Evolutionary conservation across 2,888 invertebrate species (phyloP), one percentile per base, ranked within the genome.

Genomic region (Agonopterix subpropinquella): DNA sequence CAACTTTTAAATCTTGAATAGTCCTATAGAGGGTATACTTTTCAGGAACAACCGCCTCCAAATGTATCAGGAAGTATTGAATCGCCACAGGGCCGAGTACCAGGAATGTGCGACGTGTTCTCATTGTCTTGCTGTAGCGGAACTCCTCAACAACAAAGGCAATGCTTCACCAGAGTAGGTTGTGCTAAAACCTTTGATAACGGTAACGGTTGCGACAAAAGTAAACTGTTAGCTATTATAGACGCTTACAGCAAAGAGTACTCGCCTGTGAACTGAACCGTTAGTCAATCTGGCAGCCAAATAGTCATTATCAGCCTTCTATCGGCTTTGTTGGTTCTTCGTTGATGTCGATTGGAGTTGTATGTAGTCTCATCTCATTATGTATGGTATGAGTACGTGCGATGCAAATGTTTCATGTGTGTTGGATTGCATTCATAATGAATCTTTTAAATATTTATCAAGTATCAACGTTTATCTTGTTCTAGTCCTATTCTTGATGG

Each of bases 61-160:
- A 10, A 28, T 28, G 5, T 28, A 28, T 28, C 28, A 28, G 28
- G 28, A 28, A 28, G 28, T 28, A 28, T 5, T 28, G 28, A 28
- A 28, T 28, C 28, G 5, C 4, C 28, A 28, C 28, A 36, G 36
- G 36, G n/a, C 52, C 3, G 7, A 18, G 28, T 55, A 7, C 71
- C 73, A 0, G 61, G 58, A 2, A 58, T 59, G 50, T 86, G 86
- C 54, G 74, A 74, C 43, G 75, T 80, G 10, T 77, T 80, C 1
- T 67, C 80, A 41, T 58, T 86, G 0, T 64, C 72, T 1, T 86
- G 86, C 63, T 85, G 86, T 52, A 63, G 61, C 39, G 52, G 58
- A 5, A 10, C 56, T 8, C 48, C 53, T 1, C 52, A 59, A 1
- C 55, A 65, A 35, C 71, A 68, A 47, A 58, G 51, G 11, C 43